Percentiles rank a stretch among this genome's conserved stretches.
These are phyloP conservation scores for Escarpia spicata DNA, from an alignment of 2,888 invertebrate genomes.

Conservation along the genomic window DNA sequence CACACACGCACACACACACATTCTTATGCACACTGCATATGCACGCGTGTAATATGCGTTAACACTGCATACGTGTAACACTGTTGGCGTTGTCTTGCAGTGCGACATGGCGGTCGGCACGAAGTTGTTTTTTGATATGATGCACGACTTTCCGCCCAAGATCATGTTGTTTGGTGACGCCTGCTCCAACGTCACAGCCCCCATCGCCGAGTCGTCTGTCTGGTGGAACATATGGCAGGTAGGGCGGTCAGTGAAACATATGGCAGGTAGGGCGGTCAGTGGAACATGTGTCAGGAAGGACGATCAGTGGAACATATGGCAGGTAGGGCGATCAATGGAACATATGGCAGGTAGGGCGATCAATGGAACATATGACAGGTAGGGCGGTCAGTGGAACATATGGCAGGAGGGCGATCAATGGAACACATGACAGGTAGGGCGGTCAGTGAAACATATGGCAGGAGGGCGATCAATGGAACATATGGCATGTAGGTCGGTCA, in stretches of 20 bases:
- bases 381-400: background rate
- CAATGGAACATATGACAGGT: background rate
- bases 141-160: slow-evolving; percentile 71
- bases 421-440: background rate
- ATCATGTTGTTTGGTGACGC: slow-evolving; percentile 96
- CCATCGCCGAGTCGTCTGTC: slow-evolving; percentile 94
- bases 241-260: slow-evolving; percentile 44
- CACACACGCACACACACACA: too few relatives aligned
- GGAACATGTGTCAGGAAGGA: background rate
- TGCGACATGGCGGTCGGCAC: slow-evolving; percentile 65
- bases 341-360: background rate
- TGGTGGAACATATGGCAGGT: slow-evolving; percentile 97
- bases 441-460: background rate
- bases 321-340: background rate
- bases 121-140: slow-evolving; percentile 62
- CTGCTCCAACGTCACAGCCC: slow-evolving; percentile 95
- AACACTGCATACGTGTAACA: background rate
- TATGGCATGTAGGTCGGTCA: background rate
- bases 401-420: background rate
- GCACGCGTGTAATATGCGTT: too few relatives aligned
- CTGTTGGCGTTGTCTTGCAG: slow-evolving; percentile 43
- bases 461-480: background rate
- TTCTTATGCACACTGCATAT: too few relatives aligned
- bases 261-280: background rate
- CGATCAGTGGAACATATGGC: background rate